Evolutionary conservation across 2,113 vertebrate species (phyloP).

Genomic region (Podarcis cretensis): DNA sequence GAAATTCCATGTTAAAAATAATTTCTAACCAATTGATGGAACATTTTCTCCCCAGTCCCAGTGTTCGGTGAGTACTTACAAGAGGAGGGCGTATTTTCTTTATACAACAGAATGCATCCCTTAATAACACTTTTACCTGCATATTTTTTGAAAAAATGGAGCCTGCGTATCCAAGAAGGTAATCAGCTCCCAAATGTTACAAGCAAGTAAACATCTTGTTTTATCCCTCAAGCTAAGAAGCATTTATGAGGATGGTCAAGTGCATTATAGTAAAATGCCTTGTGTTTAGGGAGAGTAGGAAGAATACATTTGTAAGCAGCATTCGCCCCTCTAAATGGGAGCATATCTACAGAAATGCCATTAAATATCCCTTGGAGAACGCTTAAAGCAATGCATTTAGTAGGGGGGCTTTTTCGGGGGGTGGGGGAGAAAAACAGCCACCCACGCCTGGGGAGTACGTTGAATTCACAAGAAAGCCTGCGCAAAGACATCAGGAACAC

Average conservation of each 20-base stretch:
- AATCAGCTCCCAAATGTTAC: not conserved
- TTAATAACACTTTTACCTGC: not conserved
- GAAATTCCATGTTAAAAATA: too few relatives aligned
- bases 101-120: not conserved
- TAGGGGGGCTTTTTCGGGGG: not conserved
- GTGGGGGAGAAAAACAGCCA: not conserved
- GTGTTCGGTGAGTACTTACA: not conserved
- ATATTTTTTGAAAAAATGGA: not conserved
- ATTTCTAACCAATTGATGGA: too few relatives aligned
- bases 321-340: not conserved
- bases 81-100: not conserved
- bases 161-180: not conserved
- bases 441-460: slow-evolving; percentile 8
- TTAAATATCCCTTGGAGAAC: not conserved
- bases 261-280: not conserved
- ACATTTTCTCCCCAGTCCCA: not conserved
- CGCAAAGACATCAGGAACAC: slow-evolving; percentile 31
- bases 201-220: not conserved
- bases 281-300: not conserved
- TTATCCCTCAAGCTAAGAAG: accelerated
- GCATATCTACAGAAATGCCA: not conserved
- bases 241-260: not conserved
- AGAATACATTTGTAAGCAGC: not conserved
- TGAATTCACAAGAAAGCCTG: slow-evolving; percentile 49
- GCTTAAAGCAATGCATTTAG: slow-evolving; percentile 6